Evolutionary conservation across 2,797 vertebrate species (phyloP).

Genomic region (Acanthis flammea): DNA sequence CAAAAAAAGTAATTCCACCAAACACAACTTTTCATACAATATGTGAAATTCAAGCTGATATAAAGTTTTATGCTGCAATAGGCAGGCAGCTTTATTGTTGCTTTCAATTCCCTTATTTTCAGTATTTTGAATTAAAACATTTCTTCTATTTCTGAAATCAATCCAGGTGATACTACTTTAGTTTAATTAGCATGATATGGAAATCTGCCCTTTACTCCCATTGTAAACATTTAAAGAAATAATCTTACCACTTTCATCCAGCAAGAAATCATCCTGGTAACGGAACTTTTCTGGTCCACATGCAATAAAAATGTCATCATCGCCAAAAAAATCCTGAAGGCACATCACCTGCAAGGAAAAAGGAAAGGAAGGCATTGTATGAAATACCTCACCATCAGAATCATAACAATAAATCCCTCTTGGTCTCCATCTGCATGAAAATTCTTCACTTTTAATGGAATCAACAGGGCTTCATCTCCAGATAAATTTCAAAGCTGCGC

Average conservation of each 20-base stretch:
- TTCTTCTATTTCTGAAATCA: slow-evolving; percentile 49
- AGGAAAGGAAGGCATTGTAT: slow-evolving; percentile 56
- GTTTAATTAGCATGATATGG: slow-evolving; percentile 10
- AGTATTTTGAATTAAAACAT: slow-evolving; percentile 45
- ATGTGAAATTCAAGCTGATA: neutral
- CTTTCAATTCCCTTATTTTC: slow-evolving; percentile 52
- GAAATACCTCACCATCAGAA: slow-evolving; percentile 42
- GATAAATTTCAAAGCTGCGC: slow-evolving; percentile 56
- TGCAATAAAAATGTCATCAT: slow-evolving; percentile 98
- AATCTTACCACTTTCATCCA: slow-evolving; percentile 92
- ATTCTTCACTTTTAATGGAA: slow-evolving; percentile 55
- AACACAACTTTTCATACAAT: neutral
- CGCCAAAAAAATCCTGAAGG: slow-evolving; percentile 97
- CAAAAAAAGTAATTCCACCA: neutral
- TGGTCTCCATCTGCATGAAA: slow-evolving; percentile 34
- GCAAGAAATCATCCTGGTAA: slow-evolving; percentile 97
- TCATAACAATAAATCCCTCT: neutral
- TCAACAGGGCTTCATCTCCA: slow-evolving; percentile 51
- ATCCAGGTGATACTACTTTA: slow-evolving; percentile 47
- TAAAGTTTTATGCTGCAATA: neutral
- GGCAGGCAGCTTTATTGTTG: neutral
- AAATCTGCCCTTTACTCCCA: slow-evolving; percentile 43
- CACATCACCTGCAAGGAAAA: slow-evolving; percentile 85
- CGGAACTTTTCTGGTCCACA: slow-evolving; percentile 99
- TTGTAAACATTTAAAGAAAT: slow-evolving; percentile 55